These are phyloP conservation scores for Bombus consobrinus DNA, from an alignment of 1,140 invertebrate genomes.

Conservation along the genomic window DNA sequence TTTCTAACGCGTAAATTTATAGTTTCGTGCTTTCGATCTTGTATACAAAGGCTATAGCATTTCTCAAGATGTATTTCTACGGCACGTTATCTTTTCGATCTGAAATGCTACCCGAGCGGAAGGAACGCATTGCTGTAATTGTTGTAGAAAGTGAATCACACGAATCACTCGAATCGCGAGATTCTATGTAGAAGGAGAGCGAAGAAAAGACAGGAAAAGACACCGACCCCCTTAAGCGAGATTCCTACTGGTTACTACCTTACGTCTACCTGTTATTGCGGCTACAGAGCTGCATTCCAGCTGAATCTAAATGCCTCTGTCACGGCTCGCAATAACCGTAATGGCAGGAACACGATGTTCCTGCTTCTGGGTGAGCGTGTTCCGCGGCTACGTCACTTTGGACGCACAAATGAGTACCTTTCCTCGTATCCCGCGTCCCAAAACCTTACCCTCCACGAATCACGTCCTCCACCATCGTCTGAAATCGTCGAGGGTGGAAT, in stretches of 20 bases:
- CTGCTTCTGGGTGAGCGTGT: constrained; percentile 64
- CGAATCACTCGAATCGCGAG: constrained; percentile 55
- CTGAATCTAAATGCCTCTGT: constrained; percentile 74
- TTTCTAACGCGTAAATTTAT: not conserved
- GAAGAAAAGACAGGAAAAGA: constrained; percentile 26
- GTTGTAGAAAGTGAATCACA: constrained; percentile 52
- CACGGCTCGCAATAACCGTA: constrained; percentile 73
- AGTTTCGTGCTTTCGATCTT: not conserved
- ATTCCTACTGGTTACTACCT: constrained; percentile 57
- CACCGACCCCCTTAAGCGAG: constrained; percentile 52
- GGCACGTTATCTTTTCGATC: constrained; percentile 1
- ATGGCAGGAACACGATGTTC: constrained; percentile 68
- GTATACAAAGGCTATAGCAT: not conserved
- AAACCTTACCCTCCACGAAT: not conserved
- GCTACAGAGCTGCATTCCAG: constrained; percentile 65
- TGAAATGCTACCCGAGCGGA: not conserved
- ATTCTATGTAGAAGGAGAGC: constrained; percentile 34
- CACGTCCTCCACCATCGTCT: no score
- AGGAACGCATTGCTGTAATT: not conserved
- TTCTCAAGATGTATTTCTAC: not conserved
- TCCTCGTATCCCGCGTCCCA: not conserved
- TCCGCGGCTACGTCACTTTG: not conserved
- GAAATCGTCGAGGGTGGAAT: not conserved
- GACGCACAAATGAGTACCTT: constrained; percentile 6
- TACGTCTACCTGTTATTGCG: constrained; percentile 54